These are phyloP conservation scores for Pherbina coryleti DNA, from an alignment of 2,888 invertebrate species.

Conservation along the genomic window DNA sequence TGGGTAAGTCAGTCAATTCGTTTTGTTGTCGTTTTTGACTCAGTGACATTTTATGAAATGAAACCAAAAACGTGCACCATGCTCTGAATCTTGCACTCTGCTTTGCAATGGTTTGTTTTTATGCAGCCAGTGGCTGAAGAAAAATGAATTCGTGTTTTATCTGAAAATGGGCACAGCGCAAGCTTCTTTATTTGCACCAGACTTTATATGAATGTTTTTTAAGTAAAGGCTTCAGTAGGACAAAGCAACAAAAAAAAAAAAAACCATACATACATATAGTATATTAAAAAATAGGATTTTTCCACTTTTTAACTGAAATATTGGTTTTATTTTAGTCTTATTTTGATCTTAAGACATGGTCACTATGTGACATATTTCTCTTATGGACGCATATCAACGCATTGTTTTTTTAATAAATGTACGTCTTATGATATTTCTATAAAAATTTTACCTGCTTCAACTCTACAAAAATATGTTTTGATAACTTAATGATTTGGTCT, in stretches of 20 bases:
- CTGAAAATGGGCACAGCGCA: not conserved
- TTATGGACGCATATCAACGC: too few relatives aligned
- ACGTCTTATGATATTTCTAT: too few relatives aligned
- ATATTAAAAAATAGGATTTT: not conserved
- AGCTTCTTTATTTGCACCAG: not conserved
- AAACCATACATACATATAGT: not conserved
- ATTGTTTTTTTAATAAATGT: too few relatives aligned
- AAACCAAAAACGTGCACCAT: conserved; percentile 22
- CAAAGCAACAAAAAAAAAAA: not conserved
- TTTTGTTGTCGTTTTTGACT: conserved; percentile 10
- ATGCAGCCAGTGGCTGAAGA: not conserved
- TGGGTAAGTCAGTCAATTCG: conserved; percentile 49
- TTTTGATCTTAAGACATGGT: too few relatives aligned
- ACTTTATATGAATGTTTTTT: not conserved
- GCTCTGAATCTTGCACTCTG: conserved; percentile 6
- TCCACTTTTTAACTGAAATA: too few relatives aligned
- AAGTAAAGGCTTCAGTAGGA: not conserved
- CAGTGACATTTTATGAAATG: conserved; percentile 19
- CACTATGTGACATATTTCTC: too few relatives aligned
- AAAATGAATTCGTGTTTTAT: not conserved
- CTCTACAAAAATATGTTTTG: too few relatives aligned
- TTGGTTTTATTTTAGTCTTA: too few relatives aligned
- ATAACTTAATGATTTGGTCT: too few relatives aligned
- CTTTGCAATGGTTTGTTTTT: not conserved
- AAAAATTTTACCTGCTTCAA: too few relatives aligned